Conservation (phyloP, 2,113 vertebrate genomes). For the Takifugu bimaculatus region DNA sequence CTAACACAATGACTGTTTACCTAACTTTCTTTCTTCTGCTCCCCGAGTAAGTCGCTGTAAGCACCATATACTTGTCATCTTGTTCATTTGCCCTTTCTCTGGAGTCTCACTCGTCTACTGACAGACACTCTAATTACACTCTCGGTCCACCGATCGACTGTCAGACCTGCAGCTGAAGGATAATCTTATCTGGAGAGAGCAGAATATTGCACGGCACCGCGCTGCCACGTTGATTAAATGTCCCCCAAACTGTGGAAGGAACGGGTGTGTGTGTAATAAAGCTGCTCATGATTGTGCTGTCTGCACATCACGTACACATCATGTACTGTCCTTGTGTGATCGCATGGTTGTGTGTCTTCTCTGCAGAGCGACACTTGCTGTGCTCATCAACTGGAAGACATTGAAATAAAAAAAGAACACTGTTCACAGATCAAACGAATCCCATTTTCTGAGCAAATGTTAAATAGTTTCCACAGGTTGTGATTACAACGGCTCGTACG, state of each 20-base stretch:
- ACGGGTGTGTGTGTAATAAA: constrained; percentile 36
- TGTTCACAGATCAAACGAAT: too few relatives aligned
- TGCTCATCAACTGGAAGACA: too few relatives aligned
- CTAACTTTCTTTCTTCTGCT: not conserved
- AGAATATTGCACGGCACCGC: constrained; percentile 19
- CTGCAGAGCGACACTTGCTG: too few relatives aligned
- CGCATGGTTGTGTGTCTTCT: too few relatives aligned
- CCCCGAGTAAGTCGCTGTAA: constrained; percentile 6
- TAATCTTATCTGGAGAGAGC: constrained; percentile 55
- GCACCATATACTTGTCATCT: constrained; percentile 17
- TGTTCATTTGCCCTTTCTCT: constrained; percentile 25
- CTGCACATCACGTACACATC: not conserved
- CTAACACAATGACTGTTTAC: not conserved
- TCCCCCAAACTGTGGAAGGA: constrained; percentile 26
- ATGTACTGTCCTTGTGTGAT: too few relatives aligned
- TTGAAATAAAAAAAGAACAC: too few relatives aligned
- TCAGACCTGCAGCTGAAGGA: constrained; percentile 41
- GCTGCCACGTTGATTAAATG: constrained; percentile 59
- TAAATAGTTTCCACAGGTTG: too few relatives aligned
- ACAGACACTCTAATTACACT: constrained; percentile 45
- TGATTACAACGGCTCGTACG: too few relatives aligned
- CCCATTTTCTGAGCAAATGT: too few relatives aligned
- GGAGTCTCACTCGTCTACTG: constrained; percentile 6
- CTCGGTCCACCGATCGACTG: constrained; percentile 43
- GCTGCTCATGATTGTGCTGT: constrained; percentile 14